Base-by-base conservation (phyloP, 2,797 vertebrate species). In the Lacerta bilineata region DNA sequence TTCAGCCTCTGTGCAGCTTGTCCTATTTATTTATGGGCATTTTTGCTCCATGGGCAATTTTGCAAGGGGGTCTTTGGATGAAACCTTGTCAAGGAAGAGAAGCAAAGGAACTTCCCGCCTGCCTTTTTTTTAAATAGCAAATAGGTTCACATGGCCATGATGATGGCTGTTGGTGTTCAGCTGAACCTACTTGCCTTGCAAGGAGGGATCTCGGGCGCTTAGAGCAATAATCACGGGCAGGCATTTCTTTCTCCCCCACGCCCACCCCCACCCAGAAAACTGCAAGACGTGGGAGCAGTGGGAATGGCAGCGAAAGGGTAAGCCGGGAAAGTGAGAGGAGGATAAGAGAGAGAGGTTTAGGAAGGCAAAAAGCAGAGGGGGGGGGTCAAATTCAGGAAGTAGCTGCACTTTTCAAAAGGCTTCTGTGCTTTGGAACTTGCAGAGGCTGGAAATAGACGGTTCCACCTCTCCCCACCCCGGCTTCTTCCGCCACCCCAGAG, bases 71-170 rank as follows among this genome's bases (percentile, higher is more conserved):
- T 20, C 2, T 69, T 74, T 50, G 84, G 66, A 10, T 83, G 1
- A 25, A 82, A 55, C 88, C 80, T 33, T 55, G 50, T 55, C 50
- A 55, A 55, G 72, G 61, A 23, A 6, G 23, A 61, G 27, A n/a
- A 33, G 46, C 72, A n/a, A 23, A 80, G 59, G 83, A 95, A 96
- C 94, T 95, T 96, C 95, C 79, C 85, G 87, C 91, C 88, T 82
- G 91, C 91, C 89, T 95, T 93, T 91, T 91, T 91, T 92, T 91
- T 90, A 93, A 27, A 55, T 55, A 55, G 50, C 50, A 15, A 27
- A 10, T 25, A 29, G 68, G 23, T 93, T 88, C 92, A 50, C 89
- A 91, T 90, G 92, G 92, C 89, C 43, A 87, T 15, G 23, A 0
- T 77, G 20, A 33, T 10, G 55, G 78, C 68, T 29, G 68, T 29